phyloP scores from a whole-genome alignment of 2,888 invertebrate species.

The Caenorhabditis sp. region DNA sequence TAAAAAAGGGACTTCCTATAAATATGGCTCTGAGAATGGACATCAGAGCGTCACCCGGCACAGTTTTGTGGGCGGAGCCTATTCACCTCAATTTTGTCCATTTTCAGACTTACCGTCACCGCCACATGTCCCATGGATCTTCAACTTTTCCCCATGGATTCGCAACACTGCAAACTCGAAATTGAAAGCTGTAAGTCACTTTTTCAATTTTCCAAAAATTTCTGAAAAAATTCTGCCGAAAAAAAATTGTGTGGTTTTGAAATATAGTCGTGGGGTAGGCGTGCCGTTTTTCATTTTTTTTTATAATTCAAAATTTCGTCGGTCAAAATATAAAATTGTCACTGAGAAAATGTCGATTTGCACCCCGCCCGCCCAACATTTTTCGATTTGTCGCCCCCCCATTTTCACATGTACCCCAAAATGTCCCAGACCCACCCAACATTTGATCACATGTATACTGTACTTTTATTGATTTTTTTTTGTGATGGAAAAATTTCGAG shows the following conservation, averaged over 20 bases:
- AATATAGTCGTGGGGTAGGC: slow-evolving; percentile 45
- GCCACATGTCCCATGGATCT: slow-evolving; percentile 77
- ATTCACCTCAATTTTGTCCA: neutral
- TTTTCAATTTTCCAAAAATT: neutral
- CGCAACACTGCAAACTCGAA: slow-evolving; percentile 75
- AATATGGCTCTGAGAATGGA: too few species aligned
- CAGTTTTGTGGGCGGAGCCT: neutral
- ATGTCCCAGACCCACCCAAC: too few species aligned
- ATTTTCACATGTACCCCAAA: neutral
- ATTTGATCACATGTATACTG: too few species aligned
- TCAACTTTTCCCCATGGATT: slow-evolving; percentile 75
- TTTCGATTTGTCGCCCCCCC: slow-evolving; percentile 46
- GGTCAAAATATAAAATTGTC: neutral
- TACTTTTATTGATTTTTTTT: neutral
- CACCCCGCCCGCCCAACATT: too few species aligned
- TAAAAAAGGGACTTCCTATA: too few species aligned
- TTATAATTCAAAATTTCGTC: neutral
- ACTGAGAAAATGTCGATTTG: slow-evolving; percentile 25
- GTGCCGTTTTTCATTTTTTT: slow-evolving; percentile 29
- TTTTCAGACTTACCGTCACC: slow-evolving; percentile 74
- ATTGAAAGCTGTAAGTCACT: slow-evolving; percentile 75
- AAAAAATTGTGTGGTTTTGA: neutral
- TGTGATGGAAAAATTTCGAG: neutral
- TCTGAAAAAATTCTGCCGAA: neutral
- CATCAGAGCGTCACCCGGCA: too few species aligned